Base-by-base conservation (phyloP, 2,888 invertebrate genomes). In the Megastigmus dorsalis region DNA sequence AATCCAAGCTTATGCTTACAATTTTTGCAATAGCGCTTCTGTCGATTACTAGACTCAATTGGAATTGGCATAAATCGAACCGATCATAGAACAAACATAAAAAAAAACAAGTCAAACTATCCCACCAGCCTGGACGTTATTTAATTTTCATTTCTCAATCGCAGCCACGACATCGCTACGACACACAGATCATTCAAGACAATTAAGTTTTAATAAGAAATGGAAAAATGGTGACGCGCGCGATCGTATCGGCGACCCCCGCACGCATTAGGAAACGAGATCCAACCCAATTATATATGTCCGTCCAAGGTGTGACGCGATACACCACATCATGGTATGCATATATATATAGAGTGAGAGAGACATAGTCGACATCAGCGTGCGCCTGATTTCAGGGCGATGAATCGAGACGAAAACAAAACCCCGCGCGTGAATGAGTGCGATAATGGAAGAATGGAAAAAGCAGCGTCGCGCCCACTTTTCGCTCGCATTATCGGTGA, bases 371-470 rank as follows among this genome's bases (percentile, higher is more conserved):
- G 13, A 48, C 7, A 2, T 30, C 15, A 7, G 1, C 38, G 15
- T 15, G 20, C 20, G 33, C 1, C 43, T 45, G 52, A 52, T 66
- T 70, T 41, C 50, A 26, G 66, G 60, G 52, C 70, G 66, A 75
- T 75, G 70, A 71, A 65, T 75, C 75, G 75, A 75, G 62, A 75
- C 75, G 70, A 66, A 60, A 63, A 67, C 66, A 75, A 75, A 75
- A 69, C 67, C 26, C 43, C 20, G 26, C 55, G 65, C 50, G 59
- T 30, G 52, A 66, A 66, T 59, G 72, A 52, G 43, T 33, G 30
- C 50, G 59, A 72, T 72, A 72, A 72, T 72, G 52, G 52, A 50
- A 23, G 59, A 65, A 63, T 55, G 57, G 10, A 45, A 10, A 48
- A 41, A 36, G 45, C 48, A 33, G 50, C 59, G 52, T 60, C 62